These are phyloP conservation scores for Tapera naevia DNA, from an alignment of 2,797 vertebrate genomes.

Conservation along the genomic window DNA sequence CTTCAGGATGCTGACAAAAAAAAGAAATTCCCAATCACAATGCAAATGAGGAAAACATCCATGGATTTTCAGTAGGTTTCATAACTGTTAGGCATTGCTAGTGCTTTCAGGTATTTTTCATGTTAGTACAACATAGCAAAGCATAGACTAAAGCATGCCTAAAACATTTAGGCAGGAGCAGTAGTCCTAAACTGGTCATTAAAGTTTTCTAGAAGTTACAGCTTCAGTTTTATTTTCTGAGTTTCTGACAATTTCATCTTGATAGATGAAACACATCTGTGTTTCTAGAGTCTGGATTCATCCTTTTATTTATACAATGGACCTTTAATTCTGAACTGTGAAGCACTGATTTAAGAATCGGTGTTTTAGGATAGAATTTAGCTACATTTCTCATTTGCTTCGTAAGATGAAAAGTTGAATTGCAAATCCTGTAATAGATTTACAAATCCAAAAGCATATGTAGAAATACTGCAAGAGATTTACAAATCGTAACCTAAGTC, in stretches of 20 bases:
- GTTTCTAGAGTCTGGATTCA: neutral
- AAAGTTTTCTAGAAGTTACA: neutral
- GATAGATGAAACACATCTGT: neutral
- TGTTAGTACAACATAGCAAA: neutral
- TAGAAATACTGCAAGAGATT: constrained; percentile 9
- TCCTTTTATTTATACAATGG: neutral
- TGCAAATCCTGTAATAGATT: constrained; percentile 30
- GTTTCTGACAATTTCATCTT: neutral
- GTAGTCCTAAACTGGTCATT: neutral
- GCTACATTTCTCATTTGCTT: neutral
- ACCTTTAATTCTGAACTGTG: neutral
- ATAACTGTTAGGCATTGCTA: neutral
- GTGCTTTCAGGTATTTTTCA: neutral
- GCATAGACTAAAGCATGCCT: neutral
- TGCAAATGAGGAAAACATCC: neutral
- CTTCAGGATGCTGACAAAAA: neutral
- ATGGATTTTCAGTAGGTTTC: neutral
- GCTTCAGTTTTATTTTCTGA: neutral
- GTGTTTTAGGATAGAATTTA: neutral
- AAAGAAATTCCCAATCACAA: neutral
- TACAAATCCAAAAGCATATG: neutral
- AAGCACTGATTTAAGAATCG: neutral
- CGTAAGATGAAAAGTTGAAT: neutral
- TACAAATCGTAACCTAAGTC: neutral
- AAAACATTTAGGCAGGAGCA: neutral